Evolutionary conservation across 2,797 vertebrate genomes (phyloP), one percentile per base, ranked within the genome.

Genomic region (Gallinago solitaria): DNA sequence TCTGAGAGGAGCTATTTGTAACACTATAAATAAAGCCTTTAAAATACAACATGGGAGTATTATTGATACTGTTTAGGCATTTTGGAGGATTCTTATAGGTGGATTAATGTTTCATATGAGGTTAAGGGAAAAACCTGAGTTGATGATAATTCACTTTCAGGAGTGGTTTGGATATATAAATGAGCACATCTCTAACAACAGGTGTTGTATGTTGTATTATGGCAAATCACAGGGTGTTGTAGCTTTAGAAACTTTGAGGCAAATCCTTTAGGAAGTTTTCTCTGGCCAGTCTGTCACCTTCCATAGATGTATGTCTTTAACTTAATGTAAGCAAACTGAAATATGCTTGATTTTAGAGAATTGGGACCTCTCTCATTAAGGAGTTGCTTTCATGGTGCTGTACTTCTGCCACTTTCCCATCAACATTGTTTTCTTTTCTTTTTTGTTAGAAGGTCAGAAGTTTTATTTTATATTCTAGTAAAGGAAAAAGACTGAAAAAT

Each of bases 371-470:
- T 82, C 39, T 45, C 45, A 28, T 30, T 81, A 41, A 75, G 57
- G 60, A 65, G 51, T 65, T 59, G 61, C 70, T 76, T 84, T 63
- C n/a, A 2, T 0, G 15, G 56, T 39, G 5, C 60, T 54, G 9
- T 54, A 47, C 32, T 77, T 87, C 53, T 82, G 47, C 51, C 59
- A 43, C 1, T 1, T 77, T 59, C 13, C 64, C 53, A 48, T 65
- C 87, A 85, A 71, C 32, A 63, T 1, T 53, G 24, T 53, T 80
- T 89, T 90, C 17, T 61, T 69, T 27, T 69, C 25, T 41, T 56
- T 63, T 90, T 35, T 78, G 32, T 76, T 78, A 65, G 73, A 86
- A 92, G 83, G 85, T 93, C 61, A 88, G 56, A 90, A 93, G 71
- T 68, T 33, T 33, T 85, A n/a, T 83, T 91, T 89, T 74, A 20